Conservation (phyloP, 2,113 vertebrate species). For the Hydrochoerus hydrochaeris region DNA sequence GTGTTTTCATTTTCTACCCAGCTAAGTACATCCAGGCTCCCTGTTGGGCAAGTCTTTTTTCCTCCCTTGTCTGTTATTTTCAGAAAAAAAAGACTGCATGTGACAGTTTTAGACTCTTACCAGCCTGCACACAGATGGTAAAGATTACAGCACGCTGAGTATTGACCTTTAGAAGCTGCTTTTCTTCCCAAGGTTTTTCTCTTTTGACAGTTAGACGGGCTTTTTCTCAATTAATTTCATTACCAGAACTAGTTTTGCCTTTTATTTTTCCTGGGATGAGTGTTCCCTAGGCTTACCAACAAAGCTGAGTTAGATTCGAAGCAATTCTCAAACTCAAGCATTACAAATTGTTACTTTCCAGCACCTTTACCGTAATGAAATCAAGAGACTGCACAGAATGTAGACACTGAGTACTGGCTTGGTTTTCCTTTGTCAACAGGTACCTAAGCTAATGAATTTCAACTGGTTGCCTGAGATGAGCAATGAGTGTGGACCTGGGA, state of each 20-base stretch:
- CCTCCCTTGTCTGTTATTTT: conserved; percentile 87
- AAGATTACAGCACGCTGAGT: conserved; percentile 88
- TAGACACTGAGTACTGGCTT: neutral
- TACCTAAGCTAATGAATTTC: conserved; percentile 67
- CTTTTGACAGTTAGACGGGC: conserved; percentile 85
- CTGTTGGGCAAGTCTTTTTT: conserved; percentile 85
- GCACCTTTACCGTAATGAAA: neutral
- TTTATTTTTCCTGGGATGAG: conserved; percentile 73
- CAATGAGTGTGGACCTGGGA: conserved; percentile 23
- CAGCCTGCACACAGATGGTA: conserved; percentile 89
- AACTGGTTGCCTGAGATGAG: conserved; percentile 53
- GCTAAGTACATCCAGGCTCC: conserved; percentile 86
- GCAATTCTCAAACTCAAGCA: conserved; percentile 35
- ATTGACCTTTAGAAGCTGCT: conserved; percentile 87
- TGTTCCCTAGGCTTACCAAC: conserved; percentile 69
- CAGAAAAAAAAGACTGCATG: conserved; percentile 82
- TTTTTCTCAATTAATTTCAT: conserved; percentile 89
- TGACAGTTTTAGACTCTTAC: conserved; percentile 86
- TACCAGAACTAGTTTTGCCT: conserved; percentile 78
- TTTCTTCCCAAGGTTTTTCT: conserved; percentile 87
- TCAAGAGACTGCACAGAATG: conserved; percentile 48
- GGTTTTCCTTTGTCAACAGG: conserved; percentile 66
- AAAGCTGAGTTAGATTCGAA: conserved; percentile 60
- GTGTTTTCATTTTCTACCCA: conserved; percentile 87
- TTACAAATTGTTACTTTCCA: neutral